Base-by-base conservation (phyloP, 2,888 invertebrate genomes). In the Polia nebulosa region DNA sequence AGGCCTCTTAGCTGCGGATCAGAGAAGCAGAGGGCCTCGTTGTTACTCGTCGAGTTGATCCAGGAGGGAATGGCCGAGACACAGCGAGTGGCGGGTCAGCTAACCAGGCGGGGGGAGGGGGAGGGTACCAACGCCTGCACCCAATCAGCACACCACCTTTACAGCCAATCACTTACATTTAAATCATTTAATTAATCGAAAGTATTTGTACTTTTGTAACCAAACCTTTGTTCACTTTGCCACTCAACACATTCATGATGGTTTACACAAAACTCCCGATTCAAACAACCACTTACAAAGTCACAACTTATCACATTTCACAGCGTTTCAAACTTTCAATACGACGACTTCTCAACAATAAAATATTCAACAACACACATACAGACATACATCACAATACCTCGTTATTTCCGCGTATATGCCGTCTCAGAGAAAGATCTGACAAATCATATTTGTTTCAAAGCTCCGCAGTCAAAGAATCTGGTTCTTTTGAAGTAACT, bases 361-460 rank as follows among this genome's bases (percentile, higher is more conserved):
- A 53, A 22, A 20, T 34, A 41, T 57, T 44, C 53, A 39, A 63
- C 8, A 56, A 51, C 9, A 51, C 3, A 41, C 44, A 22, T 17
- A 27, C 49, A 34, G 6, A 60, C 15, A 44, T 3, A 29, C 20
- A 17, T 3, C 15, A 44, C 36, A 72, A 52, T 36, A n/a, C 11
- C 78, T 75, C 65, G 15, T 72, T 72, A 65, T 65, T 47, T 36
- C 41, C 32, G 9, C 45, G 15, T 60, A 20, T 44, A 15, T 41
- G 6, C 13, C 1, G 27, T 15, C 25, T 47, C 25, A 20, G 17
- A 39, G 53, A 44, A 58, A 58, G 66, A 25, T 58, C 53, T 39
- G 49, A 58, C 49, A 76, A 73, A 76, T 76, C 78, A 66, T 73
- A 73, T 73, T 78, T 67, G 76, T 78, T 41, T 34, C 49, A 78